These are phyloP conservation scores for Palythoa caribaeorum DNA, from an alignment of 92 coral and sea anemone species.

Conservation along the genomic window DNA sequence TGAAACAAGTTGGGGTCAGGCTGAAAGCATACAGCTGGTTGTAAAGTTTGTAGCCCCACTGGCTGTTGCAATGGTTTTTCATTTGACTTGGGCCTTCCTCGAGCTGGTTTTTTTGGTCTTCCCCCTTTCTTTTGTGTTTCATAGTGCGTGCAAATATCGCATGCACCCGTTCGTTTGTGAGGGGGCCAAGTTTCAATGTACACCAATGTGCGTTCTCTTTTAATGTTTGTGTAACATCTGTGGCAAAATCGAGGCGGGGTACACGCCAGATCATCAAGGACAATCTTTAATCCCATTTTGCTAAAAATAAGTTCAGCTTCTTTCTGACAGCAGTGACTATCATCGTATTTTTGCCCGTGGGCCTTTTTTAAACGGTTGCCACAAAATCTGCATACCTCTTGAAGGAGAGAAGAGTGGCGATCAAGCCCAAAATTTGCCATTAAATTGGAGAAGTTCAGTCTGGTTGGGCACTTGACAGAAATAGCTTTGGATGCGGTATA, in stretches of 20 bases:
- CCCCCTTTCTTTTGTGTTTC: constrained; percentile 20
- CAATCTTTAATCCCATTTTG: background rate
- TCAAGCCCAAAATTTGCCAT: too few species aligned
- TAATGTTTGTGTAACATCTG: constrained; percentile 17
- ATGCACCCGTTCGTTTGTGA: constrained; percentile 18
- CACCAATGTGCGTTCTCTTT: background rate
- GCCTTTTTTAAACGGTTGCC: too few species aligned
- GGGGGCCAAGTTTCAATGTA: constrained; percentile 6
- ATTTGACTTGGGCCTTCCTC: background rate
- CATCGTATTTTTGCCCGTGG: constrained; percentile 2
- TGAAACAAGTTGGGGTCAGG: background rate
- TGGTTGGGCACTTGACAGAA: too few species aligned
- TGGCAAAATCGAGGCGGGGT: constrained; percentile 20
- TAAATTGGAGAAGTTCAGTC: too few species aligned
- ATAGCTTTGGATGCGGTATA: too few species aligned
- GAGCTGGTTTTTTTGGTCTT: constrained; percentile 4
- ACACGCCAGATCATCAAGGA: constrained; percentile 11
- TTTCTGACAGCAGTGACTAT: background rate
- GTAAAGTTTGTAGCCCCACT: background rate
- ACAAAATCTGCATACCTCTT: too few species aligned
- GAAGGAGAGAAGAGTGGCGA: too few species aligned
- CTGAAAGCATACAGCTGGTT: background rate
- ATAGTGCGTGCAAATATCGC: constrained; percentile 22
- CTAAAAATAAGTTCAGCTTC: background rate
- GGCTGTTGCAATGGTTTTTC: background rate